phyloP scores from a whole-genome alignment of 2,888 invertebrate species.

The Thalpophila matura region DNA sequence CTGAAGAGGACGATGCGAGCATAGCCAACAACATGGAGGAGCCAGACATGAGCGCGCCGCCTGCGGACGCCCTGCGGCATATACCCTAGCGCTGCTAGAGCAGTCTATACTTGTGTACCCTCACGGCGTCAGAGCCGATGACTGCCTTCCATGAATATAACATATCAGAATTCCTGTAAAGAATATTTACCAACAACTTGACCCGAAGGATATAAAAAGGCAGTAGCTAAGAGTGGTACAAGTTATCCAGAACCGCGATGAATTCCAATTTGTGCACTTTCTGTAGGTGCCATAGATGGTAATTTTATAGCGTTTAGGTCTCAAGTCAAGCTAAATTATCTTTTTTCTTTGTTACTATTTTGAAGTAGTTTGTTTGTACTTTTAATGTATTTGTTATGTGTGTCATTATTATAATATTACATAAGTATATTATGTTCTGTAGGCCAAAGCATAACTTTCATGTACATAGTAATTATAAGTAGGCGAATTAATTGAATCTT shows the following conservation, averaged over 20 bases:
- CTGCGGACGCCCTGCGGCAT: slow-evolving; percentile 75
- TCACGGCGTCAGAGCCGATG: not conserved
- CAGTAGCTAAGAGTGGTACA: not conserved
- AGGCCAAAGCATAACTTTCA: slow-evolving; percentile 50
- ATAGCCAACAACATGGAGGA: slow-evolving; percentile 86
- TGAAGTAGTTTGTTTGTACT: no score
- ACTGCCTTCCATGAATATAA: slow-evolving; percentile 14
- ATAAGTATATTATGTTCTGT: slow-evolving; percentile 20
- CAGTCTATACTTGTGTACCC: not conserved
- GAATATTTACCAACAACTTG: not conserved
- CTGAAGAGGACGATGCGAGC: slow-evolving; percentile 75
- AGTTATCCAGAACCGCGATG: not conserved
- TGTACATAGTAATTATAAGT: slow-evolving; percentile 60
- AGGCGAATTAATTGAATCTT: slow-evolving; percentile 42
- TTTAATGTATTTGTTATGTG: not conserved
- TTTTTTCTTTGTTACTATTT: slow-evolving; percentile 2
- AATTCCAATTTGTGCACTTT: slow-evolving; percentile 13
- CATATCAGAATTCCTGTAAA: not conserved
- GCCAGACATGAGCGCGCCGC: slow-evolving; percentile 77
- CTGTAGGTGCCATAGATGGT: not conserved
- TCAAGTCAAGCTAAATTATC: slow-evolving; percentile 1
- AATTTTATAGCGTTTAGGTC: not conserved
- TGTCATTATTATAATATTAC: not conserved
- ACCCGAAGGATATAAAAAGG: not conserved
- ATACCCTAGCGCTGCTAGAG: slow-evolving; percentile 74